A percentile compares a stretch with the other conserved stretches of the same genome.
Evolutionary conservation across 2,888 invertebrate species (phyloP).

Genomic region (Agriotes lineatus): DNA sequence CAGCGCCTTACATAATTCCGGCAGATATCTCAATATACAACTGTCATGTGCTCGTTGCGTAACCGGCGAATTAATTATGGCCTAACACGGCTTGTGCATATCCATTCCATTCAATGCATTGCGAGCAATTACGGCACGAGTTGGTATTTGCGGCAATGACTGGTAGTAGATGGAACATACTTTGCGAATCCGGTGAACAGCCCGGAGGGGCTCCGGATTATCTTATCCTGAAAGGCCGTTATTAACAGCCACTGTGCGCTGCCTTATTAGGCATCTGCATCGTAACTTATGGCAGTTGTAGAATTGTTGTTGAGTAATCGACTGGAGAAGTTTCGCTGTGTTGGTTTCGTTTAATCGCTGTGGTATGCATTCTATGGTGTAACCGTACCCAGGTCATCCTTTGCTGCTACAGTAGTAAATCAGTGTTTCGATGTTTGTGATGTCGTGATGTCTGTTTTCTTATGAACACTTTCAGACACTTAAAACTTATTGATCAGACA

Average conservation of each 20-base stretch:
- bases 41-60: slow-evolving; percentile 7
- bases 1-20: neutral
- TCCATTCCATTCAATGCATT: neutral
- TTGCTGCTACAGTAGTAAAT: too few species aligned
- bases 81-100: slow-evolving; percentile 3
- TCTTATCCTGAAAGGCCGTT: neutral
- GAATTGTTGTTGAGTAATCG: neutral
- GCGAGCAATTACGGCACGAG: neutral
- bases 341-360: too few species aligned
- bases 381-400: too few species aligned
- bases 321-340: too few species aligned
- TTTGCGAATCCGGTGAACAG: neutral
- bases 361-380: too few species aligned
- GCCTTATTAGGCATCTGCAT: neutral
- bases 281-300: neutral
- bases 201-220: slow-evolving; percentile 3
- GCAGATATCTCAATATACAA: neutral
- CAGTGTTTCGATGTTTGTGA: too few species aligned
- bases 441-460: too few species aligned
- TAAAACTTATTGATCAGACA: too few species aligned
- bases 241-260: neutral
- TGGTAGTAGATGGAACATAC: neutral
- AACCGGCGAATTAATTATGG: slow-evolving; percentile 8
- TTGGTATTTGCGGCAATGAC: slow-evolving; percentile 1
- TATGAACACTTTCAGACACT: too few species aligned